Conservation (phyloP, 2,797 vertebrate species). For the Sebastes iracundus region DNA sequence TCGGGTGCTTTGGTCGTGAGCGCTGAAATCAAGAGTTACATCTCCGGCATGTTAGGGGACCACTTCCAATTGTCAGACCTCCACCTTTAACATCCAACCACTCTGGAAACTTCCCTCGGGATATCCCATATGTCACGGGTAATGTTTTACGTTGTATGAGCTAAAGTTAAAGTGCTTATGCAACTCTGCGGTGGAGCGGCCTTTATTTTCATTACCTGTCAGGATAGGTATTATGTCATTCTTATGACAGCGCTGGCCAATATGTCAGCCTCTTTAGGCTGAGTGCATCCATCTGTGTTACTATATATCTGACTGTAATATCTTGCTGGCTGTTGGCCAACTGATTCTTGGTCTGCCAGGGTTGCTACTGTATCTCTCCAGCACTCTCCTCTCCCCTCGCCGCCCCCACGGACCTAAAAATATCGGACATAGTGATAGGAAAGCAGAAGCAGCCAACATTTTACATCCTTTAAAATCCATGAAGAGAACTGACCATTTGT, state of each 20-base stretch:
- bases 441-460: slow-evolving; percentile 58
- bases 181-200: slow-evolving; percentile 70
- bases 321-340: slow-evolving; percentile 74
- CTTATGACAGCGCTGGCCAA: slow-evolving; percentile 79
- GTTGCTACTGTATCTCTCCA: slow-evolving; percentile 62
- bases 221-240: slow-evolving; percentile 80
- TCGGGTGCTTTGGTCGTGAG: slow-evolving; percentile 8
- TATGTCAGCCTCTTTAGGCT: slow-evolving; percentile 82
- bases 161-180: slow-evolving; percentile 76
- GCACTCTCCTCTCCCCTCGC: slow-evolving; percentile 46
- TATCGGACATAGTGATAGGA: slow-evolving; percentile 58
- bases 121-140: slow-evolving; percentile 65
- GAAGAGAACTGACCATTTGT: slow-evolving; percentile 59
- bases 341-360: slow-evolving; percentile 62
- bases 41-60: slow-evolving; percentile 31
- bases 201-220: slow-evolving; percentile 83
- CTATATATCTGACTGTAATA: slow-evolving; percentile 81
- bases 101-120: slow-evolving; percentile 54
- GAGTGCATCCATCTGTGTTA: slow-evolving; percentile 83
- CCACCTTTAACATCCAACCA: slow-evolving; percentile 56
- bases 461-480: slow-evolving; percentile 65
- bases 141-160: slow-evolving; percentile 69
- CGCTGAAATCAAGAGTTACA: slow-evolving; percentile 51
- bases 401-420: slow-evolving; percentile 62
- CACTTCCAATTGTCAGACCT: slow-evolving; percentile 47